Conservation (phyloP, 1,140 invertebrate species). For the Drosophila nigrodunni region DNA sequence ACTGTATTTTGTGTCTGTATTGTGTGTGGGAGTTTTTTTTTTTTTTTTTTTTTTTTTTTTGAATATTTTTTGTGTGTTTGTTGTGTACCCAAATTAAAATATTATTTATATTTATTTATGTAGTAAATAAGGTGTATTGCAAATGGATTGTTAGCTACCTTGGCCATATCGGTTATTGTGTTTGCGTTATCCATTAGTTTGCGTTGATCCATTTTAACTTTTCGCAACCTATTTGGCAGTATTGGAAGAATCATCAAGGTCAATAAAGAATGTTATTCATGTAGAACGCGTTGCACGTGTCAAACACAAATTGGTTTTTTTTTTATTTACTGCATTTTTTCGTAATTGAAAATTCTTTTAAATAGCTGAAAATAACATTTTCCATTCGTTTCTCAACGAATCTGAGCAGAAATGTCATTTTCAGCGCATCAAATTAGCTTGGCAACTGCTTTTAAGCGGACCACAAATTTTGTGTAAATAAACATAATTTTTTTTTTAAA, state of each 20-base stretch:
- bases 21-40: no score
- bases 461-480: neutral
- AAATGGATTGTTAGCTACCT: conserved; percentile 89
- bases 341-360: no score
- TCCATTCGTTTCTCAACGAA: neutral
- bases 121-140: neutral
- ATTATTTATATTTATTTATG: no score
- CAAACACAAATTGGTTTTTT: conserved; percentile 25
- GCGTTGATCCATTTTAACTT: conserved; percentile 99
- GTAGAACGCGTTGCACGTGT: conserved; percentile 12
- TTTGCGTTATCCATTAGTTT: conserved; percentile 99
- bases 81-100: no score
- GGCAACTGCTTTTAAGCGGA: neutral
- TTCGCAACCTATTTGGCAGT: conserved; percentile 91
- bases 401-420: neutral
- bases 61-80: no score
- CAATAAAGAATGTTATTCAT: conserved; percentile 54
- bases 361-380: conserved; percentile 5
- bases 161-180: conserved; percentile 99
- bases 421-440: neutral
- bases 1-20: conserved; percentile 97
- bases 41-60: no score
- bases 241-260: conserved; percentile 65
- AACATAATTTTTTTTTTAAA: conserved; percentile 4
- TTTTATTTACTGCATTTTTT: conserved; percentile 1